These are phyloP conservation scores for Lissocephala sabroskyi DNA, from an alignment of 2,888 invertebrate species.

Conservation along the genomic window DNA sequence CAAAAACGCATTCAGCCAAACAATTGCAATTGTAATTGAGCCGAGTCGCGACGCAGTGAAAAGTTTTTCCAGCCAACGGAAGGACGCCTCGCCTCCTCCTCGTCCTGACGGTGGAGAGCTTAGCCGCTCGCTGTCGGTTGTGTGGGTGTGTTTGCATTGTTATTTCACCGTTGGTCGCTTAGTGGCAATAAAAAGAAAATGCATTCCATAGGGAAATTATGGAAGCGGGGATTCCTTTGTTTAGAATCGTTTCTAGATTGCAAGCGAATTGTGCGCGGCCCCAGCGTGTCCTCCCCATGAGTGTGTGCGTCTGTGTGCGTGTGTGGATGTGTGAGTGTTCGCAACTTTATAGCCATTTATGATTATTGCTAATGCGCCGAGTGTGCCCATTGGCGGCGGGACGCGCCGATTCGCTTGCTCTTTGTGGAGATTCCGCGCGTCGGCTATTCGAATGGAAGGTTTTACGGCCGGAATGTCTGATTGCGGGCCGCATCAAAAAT, in stretches of 20 bases:
- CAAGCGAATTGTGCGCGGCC: slow-evolving; percentile 24
- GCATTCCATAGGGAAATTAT: slow-evolving; percentile 64
- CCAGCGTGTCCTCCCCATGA: slow-evolving; percentile 10
- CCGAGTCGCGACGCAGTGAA: slow-evolving; percentile 50
- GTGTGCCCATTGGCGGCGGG: slow-evolving; percentile 15
- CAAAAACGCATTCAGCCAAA: slow-evolving; percentile 63
- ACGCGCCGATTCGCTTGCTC: background rate
- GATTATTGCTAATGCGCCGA: slow-evolving; percentile 58
- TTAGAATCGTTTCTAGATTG: slow-evolving; percentile 64
- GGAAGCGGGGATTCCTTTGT: slow-evolving; percentile 67
- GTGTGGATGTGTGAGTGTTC: slow-evolving; percentile 18
- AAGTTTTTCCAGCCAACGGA: too few relatives aligned
- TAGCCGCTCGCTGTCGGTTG: too few relatives aligned
- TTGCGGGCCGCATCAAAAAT: slow-evolving; percentile 47
- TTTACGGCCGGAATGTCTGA: slow-evolving; percentile 17
- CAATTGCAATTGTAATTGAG: slow-evolving; percentile 65
- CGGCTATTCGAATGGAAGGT: background rate
- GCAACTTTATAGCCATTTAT: slow-evolving; percentile 45
- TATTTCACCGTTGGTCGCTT: slow-evolving; percentile 59
- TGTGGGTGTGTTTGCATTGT: slow-evolving; percentile 56
- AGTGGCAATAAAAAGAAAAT: slow-evolving; percentile 66
- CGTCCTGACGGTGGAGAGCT: too few relatives aligned
- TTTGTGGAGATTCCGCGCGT: background rate
- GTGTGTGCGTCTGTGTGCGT: slow-evolving; percentile 5
- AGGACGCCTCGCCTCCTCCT: too few relatives aligned